phyloP scores from a whole-genome alignment of 1,140 invertebrate species.

The Drosophila malerkotliana region DNA sequence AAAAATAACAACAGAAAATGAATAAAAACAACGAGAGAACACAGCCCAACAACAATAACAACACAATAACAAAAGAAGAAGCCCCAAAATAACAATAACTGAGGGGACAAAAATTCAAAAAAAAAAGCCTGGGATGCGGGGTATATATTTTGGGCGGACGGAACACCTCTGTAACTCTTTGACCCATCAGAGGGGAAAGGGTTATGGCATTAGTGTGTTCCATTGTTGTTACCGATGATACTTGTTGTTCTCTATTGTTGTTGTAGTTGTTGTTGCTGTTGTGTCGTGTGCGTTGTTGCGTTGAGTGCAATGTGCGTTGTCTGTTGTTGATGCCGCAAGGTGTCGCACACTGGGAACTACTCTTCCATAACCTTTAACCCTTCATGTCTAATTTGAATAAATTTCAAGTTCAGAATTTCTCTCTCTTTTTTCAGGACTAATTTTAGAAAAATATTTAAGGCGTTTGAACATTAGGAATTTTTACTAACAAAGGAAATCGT shows the following conservation, averaged over 20 bases:
- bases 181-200: constrained; percentile 34
- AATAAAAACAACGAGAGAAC: constrained; percentile 26
- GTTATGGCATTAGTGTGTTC: constrained; percentile 59
- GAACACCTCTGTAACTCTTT: constrained; percentile 77
- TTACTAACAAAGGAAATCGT: no score
- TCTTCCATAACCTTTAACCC: constrained; percentile 68
- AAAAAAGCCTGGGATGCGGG: not conserved
- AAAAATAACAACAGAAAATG: constrained; percentile 49
- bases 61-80: constrained; percentile 36
- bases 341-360: constrained; percentile 74
- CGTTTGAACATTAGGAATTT: not conserved
- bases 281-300: constrained; percentile 66
- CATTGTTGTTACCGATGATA: constrained; percentile 62
- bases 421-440: not conserved
- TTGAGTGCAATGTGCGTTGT: constrained; percentile 68
- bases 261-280: constrained; percentile 24
- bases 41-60: constrained; percentile 41
- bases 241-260: constrained; percentile 31
- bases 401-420: constrained; percentile 43
- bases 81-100: constrained; percentile 6
- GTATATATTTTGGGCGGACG: constrained; percentile 6
- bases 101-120: not conserved
- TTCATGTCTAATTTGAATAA: constrained; percentile 66
- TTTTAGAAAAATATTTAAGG: not conserved
- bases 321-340: constrained; percentile 59